A percentile compares a stretch with the other conserved stretches of the same genome.
phyloP scores from a whole-genome alignment of 1,140 invertebrate species.

The Arion vulgaris region DNA sequence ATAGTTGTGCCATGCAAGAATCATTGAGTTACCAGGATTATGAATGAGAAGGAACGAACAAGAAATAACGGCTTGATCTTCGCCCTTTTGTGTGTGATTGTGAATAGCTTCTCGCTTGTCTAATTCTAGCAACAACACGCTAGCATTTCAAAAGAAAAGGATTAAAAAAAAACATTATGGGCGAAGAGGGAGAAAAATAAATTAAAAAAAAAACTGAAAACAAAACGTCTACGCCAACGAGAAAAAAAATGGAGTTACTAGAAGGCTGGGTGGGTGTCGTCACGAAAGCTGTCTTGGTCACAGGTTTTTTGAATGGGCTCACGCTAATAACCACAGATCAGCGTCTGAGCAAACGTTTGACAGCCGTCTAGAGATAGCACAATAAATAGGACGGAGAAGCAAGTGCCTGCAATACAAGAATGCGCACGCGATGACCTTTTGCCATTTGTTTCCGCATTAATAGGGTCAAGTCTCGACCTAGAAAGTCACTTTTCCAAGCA shows the following conservation, averaged over 20 bases:
- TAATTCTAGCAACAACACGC: not conserved
- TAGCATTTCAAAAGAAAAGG: not conserved
- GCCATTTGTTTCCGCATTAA: not conserved
- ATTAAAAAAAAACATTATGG: not conserved
- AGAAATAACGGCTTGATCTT: not conserved
- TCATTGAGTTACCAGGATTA: too few relatives aligned
- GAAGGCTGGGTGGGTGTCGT: not conserved
- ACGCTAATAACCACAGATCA: not conserved
- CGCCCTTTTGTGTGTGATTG: not conserved
- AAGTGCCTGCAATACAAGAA: not conserved
- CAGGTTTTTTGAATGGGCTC: not conserved
- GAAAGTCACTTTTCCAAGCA: too few relatives aligned
- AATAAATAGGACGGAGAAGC: not conserved
- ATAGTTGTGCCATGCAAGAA: too few relatives aligned
- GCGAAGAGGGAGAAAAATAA: too few relatives aligned
- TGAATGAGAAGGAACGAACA: too few relatives aligned
- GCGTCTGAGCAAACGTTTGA: conserved; percentile 3
- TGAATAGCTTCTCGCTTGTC: not conserved
- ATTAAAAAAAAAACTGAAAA: not conserved
- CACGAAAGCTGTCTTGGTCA: not conserved
- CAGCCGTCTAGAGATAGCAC: not conserved
- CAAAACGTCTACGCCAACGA: not conserved
- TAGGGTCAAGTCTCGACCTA: not conserved
- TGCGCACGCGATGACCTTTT: not conserved
- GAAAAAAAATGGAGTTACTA: not conserved